Conservation (phyloP, 2,797 vertebrate genomes). For the Pelodytes ibericus region DNA sequence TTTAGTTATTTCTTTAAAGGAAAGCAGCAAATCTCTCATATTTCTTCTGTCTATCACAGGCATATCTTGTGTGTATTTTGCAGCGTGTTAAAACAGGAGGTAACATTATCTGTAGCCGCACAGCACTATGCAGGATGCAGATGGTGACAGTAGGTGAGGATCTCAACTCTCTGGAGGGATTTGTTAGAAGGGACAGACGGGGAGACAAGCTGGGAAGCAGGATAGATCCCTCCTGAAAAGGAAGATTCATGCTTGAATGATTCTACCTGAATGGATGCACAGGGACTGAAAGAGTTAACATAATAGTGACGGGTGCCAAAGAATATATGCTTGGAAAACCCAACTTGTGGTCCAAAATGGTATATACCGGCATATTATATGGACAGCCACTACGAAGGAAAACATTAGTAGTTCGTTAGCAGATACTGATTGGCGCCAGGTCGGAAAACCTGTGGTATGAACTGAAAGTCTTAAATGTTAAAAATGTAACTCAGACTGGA, state of each 20-base stretch:
- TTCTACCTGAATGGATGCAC: constrained; percentile 1
- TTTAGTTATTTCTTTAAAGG: not conserved
- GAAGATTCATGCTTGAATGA: not conserved
- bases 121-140: constrained; percentile 38
- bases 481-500: constrained; percentile 16
- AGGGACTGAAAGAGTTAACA: constrained; percentile 3
- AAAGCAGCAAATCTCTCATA: not conserved
- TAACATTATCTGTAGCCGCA: constrained; percentile 32
- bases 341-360: not conserved
- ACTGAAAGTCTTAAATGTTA: constrained; percentile 24
- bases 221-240: not conserved
- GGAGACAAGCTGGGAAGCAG: constrained; percentile 18
- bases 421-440: constrained; percentile 6
- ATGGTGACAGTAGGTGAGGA: constrained; percentile 52
- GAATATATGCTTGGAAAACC: not conserved
- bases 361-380: not conserved
- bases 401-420: not conserved
- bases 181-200: constrained; percentile 48
- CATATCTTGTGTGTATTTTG: constrained; percentile 19
- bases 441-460: constrained; percentile 15
- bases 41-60: constrained; percentile 8
- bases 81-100: constrained; percentile 28
- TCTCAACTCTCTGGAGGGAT: constrained; percentile 40
- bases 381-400: not conserved
- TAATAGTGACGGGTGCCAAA: not conserved